phyloP scores from a whole-genome alignment of 1,140 invertebrate genomes.

The Aphelinus certus region DNA sequence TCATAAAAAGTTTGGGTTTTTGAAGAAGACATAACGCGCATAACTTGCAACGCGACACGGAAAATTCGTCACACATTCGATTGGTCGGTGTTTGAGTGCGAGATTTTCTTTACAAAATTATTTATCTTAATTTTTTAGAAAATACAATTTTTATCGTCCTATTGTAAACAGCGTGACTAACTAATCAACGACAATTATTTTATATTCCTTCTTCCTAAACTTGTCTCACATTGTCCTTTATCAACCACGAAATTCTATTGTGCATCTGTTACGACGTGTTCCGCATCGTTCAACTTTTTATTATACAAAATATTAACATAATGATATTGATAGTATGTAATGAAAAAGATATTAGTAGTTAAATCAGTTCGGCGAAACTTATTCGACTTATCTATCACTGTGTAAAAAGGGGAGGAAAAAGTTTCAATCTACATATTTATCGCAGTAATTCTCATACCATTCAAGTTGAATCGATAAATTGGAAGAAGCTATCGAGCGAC shows the following conservation, averaged over 20 bases:
- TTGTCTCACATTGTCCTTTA: not conserved
- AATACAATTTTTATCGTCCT: constrained; percentile 16
- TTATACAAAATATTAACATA: constrained; percentile 16
- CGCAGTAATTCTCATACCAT: not conserved
- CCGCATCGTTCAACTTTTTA: constrained; percentile 26
- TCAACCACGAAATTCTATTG: constrained; percentile 9
- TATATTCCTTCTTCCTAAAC: not conserved
- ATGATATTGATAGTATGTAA: constrained; percentile 17
- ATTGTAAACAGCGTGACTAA: not conserved
- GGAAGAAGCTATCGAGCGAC: constrained; percentile 6
- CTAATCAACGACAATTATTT: constrained; percentile 14
- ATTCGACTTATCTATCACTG: constrained; percentile 33
- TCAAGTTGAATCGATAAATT: constrained; percentile 7
- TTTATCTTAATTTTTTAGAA: constrained; percentile 23
- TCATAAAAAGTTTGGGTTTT: not conserved
- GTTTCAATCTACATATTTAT: constrained; percentile 7
- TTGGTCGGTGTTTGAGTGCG: constrained; percentile 17
- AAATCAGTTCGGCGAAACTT: constrained; percentile 39
- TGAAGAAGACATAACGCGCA: too few relatives aligned
- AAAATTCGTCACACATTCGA: constrained; percentile 29
- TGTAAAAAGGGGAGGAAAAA: constrained; percentile 32
- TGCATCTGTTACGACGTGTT: constrained; percentile 14
- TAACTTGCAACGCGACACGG: constrained; percentile 22
- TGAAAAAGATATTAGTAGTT: constrained; percentile 12
- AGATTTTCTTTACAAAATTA: constrained; percentile 16